These are phyloP conservation scores for Liopterus haemorrhoidalis DNA, from an alignment of 2,888 invertebrate species.

Conservation along the genomic window DNA sequence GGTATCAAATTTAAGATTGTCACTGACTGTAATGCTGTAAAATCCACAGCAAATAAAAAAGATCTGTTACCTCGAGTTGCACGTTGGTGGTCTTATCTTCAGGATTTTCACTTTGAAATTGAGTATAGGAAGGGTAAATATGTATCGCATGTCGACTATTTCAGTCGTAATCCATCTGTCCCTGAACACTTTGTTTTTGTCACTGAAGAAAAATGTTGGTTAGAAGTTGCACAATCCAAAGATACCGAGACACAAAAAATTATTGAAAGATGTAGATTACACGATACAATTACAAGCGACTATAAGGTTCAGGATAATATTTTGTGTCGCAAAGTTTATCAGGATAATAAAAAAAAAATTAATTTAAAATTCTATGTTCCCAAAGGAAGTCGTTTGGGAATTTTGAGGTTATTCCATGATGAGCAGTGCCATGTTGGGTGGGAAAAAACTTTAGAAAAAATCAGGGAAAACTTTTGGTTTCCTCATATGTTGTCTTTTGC, in stretches of 20 bases:
- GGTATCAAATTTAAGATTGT: conserved; percentile 32
- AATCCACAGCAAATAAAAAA: conserved; percentile 33
- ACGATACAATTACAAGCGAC: conserved; percentile 14
- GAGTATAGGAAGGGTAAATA: conserved; percentile 26
- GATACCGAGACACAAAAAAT: conserved; percentile 24
- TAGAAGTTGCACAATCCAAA: conserved; percentile 29
- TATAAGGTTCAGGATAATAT: background rate
- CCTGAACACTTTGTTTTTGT: conserved; percentile 23
- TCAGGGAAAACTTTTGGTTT: conserved; percentile 16
- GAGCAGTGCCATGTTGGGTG: conserved; percentile 14
- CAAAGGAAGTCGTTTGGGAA: conserved; percentile 1
- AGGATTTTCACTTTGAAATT: conserved; percentile 31
- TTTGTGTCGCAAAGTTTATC: background rate
- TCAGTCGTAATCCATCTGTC: conserved; percentile 29
- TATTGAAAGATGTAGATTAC: conserved; percentile 27
- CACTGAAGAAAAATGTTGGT: conserved; percentile 28
- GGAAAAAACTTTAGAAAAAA: conserved; percentile 12
- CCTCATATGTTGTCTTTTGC: conserved; percentile 5
- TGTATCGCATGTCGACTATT: conserved; percentile 31
- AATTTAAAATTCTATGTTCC: conserved; percentile 8
- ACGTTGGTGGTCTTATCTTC: conserved; percentile 37
- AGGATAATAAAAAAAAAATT: too few relatives aligned
- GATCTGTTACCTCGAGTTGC: conserved; percentile 35
- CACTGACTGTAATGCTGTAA: conserved; percentile 39
- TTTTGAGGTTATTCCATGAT: conserved; percentile 7